Base-by-base conservation (phyloP, 2,797 vertebrate species). In the Muraenolepis orangiensis region DNA sequence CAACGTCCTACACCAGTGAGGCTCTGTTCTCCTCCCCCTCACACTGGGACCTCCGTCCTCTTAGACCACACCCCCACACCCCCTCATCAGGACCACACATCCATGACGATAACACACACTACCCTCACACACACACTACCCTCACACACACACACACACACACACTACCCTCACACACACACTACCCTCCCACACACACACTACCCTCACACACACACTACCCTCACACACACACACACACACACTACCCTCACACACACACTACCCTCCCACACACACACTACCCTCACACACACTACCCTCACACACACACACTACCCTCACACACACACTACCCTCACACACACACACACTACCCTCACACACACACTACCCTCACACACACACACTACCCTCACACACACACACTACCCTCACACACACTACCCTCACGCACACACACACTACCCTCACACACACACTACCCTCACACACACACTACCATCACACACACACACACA, bases 201-300 rank as follows among this genome's bases (percentile, higher is more conserved):
- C n/a, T n/a, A n/a, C n/a, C n/a, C n/a, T n/a, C n/a, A n/a, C n/a
- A 46, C 42, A 71, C 29, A 72, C 71, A 72, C 71, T 20, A 20
- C 51, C 29, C 5, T 6, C 70, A 29, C 36, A 70, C 38, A 46
- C 64, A 46, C n/a, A n/a, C n/a, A n/a, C n/a, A n/a, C n/a, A n/a
- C n/a, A n/a, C n/a, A n/a, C n/a, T n/a, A n/a, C n/a, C n/a, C 61
- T 2, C n/a, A 23, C 61, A 12, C 26, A n/a, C 3, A 23, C 26
- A 28, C 11, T 23, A n/a, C 0, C 28, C 23, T 13, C 23, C 40
- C 18, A 20, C 42, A 6, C 42, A 46, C 16, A 16, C 3, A 20
- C 20, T 16, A 46, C 18, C 16, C 16, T 46, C 18, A 46, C 42
- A 71, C 29, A 72, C 71, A 72, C 71, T 20, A 20, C 51, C 29